Percentiles rank a stretch among this genome's conserved stretches.
phyloP scores from a whole-genome alignment of 1,140 invertebrate species.

The Drosophila sproati region DNA sequence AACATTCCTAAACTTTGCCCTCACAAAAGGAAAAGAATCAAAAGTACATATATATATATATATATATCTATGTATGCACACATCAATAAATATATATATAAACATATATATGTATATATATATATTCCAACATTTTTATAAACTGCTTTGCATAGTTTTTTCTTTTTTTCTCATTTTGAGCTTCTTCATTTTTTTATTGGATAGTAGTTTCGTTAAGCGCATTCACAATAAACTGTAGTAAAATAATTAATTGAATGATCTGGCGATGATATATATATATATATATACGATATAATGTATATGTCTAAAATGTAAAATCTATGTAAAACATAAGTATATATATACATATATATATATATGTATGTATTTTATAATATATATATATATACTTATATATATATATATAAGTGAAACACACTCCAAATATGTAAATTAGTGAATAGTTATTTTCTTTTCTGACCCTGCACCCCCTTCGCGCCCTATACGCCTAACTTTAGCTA shows the following conservation, averaged over 20 bases:
- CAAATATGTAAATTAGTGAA: conserved; percentile 78
- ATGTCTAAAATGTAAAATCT: conserved; percentile 75
- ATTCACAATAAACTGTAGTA: conserved; percentile 61
- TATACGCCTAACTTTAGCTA: conserved; percentile 27
- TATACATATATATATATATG: conserved; percentile 56
- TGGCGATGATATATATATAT: conserved; percentile 41
- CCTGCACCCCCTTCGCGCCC: neutral
- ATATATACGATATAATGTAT: conserved; percentile 57
- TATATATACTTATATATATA: conserved; percentile 50
- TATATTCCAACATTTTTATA: conserved; percentile 43
- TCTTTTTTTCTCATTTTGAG: conserved; percentile 30
- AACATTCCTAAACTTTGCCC: conserved; percentile 71
- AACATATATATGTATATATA: conserved; percentile 33
- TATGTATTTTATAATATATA: conserved; percentile 42
- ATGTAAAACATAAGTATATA: conserved; percentile 75
- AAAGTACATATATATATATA: conserved; percentile 47
- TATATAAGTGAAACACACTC: conserved; percentile 75
- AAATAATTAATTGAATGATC: conserved; percentile 46
- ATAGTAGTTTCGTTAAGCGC: conserved; percentile 58
- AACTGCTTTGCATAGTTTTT: conserved; percentile 51
- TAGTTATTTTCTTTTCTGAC: conserved; percentile 25
- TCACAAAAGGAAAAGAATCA: conserved; percentile 69
- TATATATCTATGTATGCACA: neutral
- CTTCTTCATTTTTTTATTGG: conserved; percentile 31
- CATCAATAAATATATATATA: conserved; percentile 30